Evolutionary conservation across 1,140 invertebrate genomes (phyloP), one percentile per base, ranked within the genome.

Genomic region (Apis dorsata): DNA sequence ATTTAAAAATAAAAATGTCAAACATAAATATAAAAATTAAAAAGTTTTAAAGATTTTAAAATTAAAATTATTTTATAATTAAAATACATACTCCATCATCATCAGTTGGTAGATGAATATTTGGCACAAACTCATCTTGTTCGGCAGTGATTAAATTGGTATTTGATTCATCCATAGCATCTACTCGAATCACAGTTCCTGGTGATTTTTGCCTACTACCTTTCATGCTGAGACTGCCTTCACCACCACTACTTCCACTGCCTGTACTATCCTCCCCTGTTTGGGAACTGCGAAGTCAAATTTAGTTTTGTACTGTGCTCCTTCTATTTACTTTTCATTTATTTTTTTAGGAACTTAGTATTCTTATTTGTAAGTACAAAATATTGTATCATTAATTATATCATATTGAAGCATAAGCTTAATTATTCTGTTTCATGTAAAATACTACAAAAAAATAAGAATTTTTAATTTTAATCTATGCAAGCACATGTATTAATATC

Each of bases 251-350:
- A 63, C 90, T 90, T 60, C 89, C 90, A 76, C 90, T 90, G 59
- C 90, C 90, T 78, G 92, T 93, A 84, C 92, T 92, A 85, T 91
- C 93, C 91, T 92, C 93, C 66, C 92, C 91, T 83, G 92, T 92
- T 83, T 92, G 91, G 79, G 78, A 82, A 79, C 84, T 89, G 71
- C n/a, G 66, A 85, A 79, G 69, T 60, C 53, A 78, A 59, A 81
- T 77, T 60, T 75, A 63, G 63, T 77, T 78, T 83, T 87, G 44
- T 78, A 69, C 28, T 44, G 17, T 55, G 63, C 59, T 74, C 51
- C 51, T 66, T 66, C 73, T 49, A 74, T 65, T 65, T 80, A 74
- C 21, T 55, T 53, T 73, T 57, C 55, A 44, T 68, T 34, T 70
- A 19, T 68, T 65, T 63, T 55, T 79, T 59, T 70, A 59, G 53